Evolutionary conservation across 1,140 invertebrate genomes (phyloP).

Genomic region (Cyphomyrmex costatus): DNA sequence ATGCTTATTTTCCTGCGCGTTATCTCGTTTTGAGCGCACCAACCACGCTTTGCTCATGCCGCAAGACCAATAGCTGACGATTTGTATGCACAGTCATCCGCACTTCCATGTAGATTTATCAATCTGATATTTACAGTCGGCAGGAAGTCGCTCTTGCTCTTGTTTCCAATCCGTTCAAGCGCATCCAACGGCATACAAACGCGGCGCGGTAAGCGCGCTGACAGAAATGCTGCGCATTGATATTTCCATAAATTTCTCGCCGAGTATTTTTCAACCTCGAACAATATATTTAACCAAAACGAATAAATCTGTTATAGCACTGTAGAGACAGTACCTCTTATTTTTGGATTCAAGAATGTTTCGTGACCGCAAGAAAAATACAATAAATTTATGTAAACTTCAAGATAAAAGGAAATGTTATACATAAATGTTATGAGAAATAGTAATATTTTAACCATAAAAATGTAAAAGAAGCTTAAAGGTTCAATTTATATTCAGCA

Average conservation of each 20-base stretch:
- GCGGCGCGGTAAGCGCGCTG: not conserved
- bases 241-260: constrained; percentile 51
- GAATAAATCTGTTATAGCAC: constrained; percentile 26
- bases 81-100: constrained; percentile 63
- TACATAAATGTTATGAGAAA: not conserved
- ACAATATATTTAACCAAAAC: constrained; percentile 38
- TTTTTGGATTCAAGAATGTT: not conserved
- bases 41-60: not conserved
- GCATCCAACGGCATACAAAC: constrained; percentile 43
- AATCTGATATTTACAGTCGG: constrained; percentile 40
- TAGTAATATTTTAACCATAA: not conserved
- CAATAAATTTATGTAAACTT: not conserved
- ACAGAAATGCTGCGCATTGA: not conserved
- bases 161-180: constrained; percentile 48
- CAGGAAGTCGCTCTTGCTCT: constrained; percentile 55
- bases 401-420: not conserved
- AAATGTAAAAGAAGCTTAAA: not conserved
- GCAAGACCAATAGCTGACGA: constrained; percentile 54
- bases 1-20: constrained; percentile 11
- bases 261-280: constrained; percentile 37
- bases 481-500: not conserved
- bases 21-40: constrained; percentile 21
- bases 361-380: not conserved
- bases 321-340: not conserved
- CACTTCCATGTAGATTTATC: constrained; percentile 59